Evolutionary conservation across 2,888 invertebrate genomes (phyloP).

Genomic region (Blera fallax): DNA sequence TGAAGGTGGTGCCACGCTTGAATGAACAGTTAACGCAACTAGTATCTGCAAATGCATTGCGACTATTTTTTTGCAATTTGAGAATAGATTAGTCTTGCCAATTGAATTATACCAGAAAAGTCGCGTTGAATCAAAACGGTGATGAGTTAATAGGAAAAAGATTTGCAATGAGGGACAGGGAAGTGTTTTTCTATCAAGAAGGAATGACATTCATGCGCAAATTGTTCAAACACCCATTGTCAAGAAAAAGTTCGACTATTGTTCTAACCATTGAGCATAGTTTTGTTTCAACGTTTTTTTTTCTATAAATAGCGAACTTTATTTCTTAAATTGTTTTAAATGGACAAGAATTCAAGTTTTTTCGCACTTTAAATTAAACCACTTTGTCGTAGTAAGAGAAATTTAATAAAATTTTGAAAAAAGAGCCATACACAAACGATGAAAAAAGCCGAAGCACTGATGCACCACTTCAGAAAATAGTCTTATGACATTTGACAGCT

Average conservation of each 20-base stretch:
- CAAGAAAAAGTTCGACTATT: not conserved
- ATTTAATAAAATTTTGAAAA: not conserved
- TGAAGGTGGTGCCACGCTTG: not conserved
- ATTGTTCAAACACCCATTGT: not conserved
- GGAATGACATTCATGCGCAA: slow-evolving; percentile 34
- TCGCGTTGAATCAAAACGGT: not conserved
- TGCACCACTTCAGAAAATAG: not conserved
- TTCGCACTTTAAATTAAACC: not conserved
- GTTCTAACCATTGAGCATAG: slow-evolving; percentile 51
- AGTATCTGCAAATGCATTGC: not conserved
- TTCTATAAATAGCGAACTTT: not conserved
- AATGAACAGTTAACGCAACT: not conserved
- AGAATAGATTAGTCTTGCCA: not conserved
- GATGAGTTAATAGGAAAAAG: not conserved
- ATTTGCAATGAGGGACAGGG: not conserved
- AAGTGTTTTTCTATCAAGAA: not conserved
- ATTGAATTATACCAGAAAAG: not conserved
- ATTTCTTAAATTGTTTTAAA: not conserved
- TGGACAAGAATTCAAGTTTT: not conserved
- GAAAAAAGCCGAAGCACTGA: too few species aligned
- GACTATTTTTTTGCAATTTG: not conserved
- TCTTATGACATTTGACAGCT: not conserved
- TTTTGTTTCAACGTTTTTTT: not conserved
- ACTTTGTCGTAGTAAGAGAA: not conserved
- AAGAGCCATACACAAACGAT: not conserved